Evolutionary conservation across 2,113 vertebrate genomes (phyloP), one percentile per base, ranked within the genome.

Genomic region (Ariopsis seemanni): DNA sequence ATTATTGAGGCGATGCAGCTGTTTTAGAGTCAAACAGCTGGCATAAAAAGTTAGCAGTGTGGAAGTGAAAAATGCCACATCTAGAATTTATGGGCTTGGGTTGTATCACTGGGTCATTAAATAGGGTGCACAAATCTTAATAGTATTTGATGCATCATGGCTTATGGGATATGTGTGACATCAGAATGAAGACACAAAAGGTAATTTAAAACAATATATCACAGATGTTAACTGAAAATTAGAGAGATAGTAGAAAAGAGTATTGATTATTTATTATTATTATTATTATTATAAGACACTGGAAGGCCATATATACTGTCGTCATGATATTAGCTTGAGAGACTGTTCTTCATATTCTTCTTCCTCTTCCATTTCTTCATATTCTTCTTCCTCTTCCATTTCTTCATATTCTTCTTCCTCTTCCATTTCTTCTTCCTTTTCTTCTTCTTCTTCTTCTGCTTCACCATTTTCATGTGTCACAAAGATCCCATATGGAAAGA

Each of bases 11-110:
- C 15, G 15, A 69, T 65, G 27, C 60, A 78, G 71, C 84, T 78
- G 74, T 65, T 79, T 78, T 20, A 62, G 48, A 78, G 12, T 72
- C 14, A 85, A 74, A 58, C 65, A 85, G 69, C 83, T 58, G 55
- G 22, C 27, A 74, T 48, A 57, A 20, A 71, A 85, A 74, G 25
- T 48, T 14, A 6, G 53, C 11, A 74, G 42, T 10, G 20, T 58
- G 11, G n/a, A 62, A 78, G 20, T 63, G n/a, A 67, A 79, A 79
- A 79, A 65, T 12, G 17, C 53, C 42, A 10, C 1, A 25, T 78
- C 57, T 53, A 27, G 74, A 22, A 77, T 48, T 55, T 27, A 79
- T 18, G 11, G n/a, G 9, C 12, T 52, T 53, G n/a, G 53, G 20
- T 78, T 78, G 22, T 52, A 30, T 30, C 27, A 8, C 6, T 27